Percentiles rank a stretch among this genome's conserved stretches.
Evolutionary conservation across 2,888 invertebrate genomes (phyloP).

Genomic region (Sarcophaga variegata): DNA sequence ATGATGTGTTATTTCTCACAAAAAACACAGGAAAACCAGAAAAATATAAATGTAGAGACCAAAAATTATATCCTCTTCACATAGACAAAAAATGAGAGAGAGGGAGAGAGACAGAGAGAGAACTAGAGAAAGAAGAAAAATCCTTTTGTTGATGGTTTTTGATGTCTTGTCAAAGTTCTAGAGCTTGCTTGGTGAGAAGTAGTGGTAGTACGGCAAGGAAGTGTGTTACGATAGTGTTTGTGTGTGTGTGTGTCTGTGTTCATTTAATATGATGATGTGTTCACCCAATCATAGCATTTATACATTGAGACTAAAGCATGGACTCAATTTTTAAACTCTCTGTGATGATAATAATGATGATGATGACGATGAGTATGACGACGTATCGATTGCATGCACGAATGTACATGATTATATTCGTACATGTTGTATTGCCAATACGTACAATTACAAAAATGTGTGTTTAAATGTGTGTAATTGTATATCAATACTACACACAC

Average conservation of each 20-base stretch:
- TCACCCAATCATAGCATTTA: conserved; percentile 66
- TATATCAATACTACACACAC: conserved; percentile 19
- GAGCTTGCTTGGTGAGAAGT: background rate
- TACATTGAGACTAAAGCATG: conserved; percentile 66
- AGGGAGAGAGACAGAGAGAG: too few species aligned
- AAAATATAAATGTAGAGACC: background rate
- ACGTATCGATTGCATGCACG: conserved; percentile 81
- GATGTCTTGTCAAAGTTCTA: conserved; percentile 52
- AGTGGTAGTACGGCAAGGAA: conserved; percentile 2
- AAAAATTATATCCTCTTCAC: background rate
- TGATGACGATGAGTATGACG: conserved; percentile 75
- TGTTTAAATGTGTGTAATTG: background rate
- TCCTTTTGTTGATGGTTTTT: conserved; percentile 47
- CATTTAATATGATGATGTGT: conserved; percentile 67
- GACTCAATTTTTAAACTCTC: conserved; percentile 65
- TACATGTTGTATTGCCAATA: conserved; percentile 61
- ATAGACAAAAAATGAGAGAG: background rate
- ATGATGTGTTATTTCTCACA: conserved; percentile 11
- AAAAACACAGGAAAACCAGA: conserved; percentile 6
- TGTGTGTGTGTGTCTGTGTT: conserved; percentile 39
- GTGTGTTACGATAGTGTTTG: conserved; percentile 29
- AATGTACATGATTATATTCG: conserved; percentile 74
- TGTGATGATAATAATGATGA: conserved; percentile 31
- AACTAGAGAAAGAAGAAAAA: background rate
- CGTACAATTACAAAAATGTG: conserved; percentile 8